These are phyloP conservation scores for Clivina fossor DNA, from an alignment of 2,888 invertebrate species.

Conservation along the genomic window DNA sequence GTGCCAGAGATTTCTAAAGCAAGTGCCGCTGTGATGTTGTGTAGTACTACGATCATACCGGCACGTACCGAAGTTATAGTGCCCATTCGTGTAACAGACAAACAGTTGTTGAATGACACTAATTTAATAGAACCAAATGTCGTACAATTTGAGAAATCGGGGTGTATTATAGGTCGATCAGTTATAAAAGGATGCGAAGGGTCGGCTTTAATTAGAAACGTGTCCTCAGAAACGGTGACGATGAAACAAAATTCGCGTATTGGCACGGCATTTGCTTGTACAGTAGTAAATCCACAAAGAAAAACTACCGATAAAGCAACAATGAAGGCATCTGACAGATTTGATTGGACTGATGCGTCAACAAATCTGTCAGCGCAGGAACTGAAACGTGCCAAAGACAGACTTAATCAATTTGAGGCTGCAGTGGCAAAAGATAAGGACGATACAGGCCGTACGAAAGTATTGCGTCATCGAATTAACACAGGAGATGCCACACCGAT, in stretches of 20 bases:
- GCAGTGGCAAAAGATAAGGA: background rate
- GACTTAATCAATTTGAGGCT: background rate
- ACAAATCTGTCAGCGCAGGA: background rate
- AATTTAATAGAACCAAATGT: background rate
- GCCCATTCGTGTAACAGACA: background rate
- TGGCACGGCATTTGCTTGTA: background rate
- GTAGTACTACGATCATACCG: slow-evolving; percentile 1
- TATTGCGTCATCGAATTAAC: background rate
- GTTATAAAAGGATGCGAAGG: background rate
- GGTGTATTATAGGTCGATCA: background rate
- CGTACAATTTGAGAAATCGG: background rate
- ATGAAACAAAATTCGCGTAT: background rate
- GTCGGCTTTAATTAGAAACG: background rate
- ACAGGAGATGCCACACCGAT: background rate
- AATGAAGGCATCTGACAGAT: background rate
- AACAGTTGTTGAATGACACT: background rate
- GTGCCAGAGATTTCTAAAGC: background rate
- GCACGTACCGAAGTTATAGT: background rate
- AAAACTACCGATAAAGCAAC: background rate
- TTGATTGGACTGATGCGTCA: background rate
- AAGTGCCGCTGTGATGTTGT: background rate
- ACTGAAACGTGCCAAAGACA: background rate
- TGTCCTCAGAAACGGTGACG: background rate
- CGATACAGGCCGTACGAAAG: background rate
- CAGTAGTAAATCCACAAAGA: background rate